phyloP scores from a whole-genome alignment of 2,797 vertebrate genomes.

The Clarias platycephalus region DNA sequence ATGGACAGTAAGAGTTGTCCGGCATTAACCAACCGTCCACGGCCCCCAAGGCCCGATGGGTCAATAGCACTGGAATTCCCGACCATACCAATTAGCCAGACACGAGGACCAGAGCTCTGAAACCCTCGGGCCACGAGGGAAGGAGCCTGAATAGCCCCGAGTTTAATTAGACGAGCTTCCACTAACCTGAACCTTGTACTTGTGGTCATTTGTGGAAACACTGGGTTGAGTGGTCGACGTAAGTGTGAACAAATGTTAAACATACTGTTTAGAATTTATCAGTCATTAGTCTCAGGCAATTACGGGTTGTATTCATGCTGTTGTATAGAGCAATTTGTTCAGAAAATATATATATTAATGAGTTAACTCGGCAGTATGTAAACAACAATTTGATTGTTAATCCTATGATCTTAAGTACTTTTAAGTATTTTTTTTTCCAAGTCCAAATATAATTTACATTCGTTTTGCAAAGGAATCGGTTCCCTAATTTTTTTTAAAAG shows the following conservation, averaged over 20 bases:
- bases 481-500: background rate
- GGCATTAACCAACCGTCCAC: slow-evolving; percentile 51
- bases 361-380: background rate
- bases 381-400: background rate
- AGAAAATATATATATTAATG: background rate
- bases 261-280: background rate
- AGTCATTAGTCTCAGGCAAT: background rate
- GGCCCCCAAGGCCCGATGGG: slow-evolving; percentile 45
- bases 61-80: slow-evolving; percentile 60
- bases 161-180: slow-evolving; percentile 60
- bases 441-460: background rate
- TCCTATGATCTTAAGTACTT: background rate
- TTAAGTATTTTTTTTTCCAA: no score
- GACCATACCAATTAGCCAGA: slow-evolving; percentile 60
- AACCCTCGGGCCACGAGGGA: slow-evolving; percentile 51
- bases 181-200: slow-evolving; percentile 29
- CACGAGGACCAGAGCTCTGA: slow-evolving; percentile 53
- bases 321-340: background rate
- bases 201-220: slow-evolving; percentile 46
- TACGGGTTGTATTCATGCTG: background rate
- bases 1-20: slow-evolving; percentile 51
- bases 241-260: slow-evolving; percentile 27
- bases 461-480: background rate
- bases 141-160: slow-evolving; percentile 52
- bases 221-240: slow-evolving; percentile 22